phyloP scores from a whole-genome alignment of 2,113 vertebrate species.

The Potamarius usumacintae region DNA sequence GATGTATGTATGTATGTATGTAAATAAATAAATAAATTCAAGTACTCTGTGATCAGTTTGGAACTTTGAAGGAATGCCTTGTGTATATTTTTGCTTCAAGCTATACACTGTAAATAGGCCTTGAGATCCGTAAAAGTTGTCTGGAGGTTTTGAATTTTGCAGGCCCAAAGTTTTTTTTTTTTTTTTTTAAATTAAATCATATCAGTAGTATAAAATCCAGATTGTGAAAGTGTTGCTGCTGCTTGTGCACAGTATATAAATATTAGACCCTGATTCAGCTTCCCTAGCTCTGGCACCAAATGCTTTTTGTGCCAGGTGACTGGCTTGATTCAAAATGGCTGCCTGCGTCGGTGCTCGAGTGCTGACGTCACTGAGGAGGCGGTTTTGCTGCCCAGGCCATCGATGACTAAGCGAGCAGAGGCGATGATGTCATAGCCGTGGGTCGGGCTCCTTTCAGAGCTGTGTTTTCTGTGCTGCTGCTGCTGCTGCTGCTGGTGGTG shows the following conservation, averaged over 20 bases:
- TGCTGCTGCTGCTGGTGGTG: constrained; percentile 30
- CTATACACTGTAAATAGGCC: background rate
- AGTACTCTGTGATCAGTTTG: background rate
- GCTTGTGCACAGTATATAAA: background rate
- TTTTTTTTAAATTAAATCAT: no score
- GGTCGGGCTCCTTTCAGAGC: constrained; percentile 62
- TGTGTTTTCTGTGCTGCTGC: constrained; percentile 45
- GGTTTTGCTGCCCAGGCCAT: constrained; percentile 61
- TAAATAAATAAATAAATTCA: no score
- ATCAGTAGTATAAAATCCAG: background rate
- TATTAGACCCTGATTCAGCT: background rate
- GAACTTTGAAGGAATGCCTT: background rate
- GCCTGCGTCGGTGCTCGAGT: constrained; percentile 49
- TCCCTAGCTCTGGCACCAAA: constrained; percentile 35
- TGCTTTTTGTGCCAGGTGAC: constrained; percentile 55
- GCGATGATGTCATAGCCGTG: constrained; percentile 75
- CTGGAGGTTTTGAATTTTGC: background rate
- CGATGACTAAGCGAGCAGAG: constrained; percentile 71
- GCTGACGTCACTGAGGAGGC: constrained; percentile 56
- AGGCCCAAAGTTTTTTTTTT: background rate
- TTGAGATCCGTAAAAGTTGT: background rate
- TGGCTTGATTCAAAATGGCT: constrained; percentile 60
- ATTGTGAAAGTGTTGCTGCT: background rate
- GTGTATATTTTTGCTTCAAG: background rate
- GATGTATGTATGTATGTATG: no score